Conservation (phyloP, 2,797 vertebrate genomes). For the Acrocephalus scirpaceus region DNA sequence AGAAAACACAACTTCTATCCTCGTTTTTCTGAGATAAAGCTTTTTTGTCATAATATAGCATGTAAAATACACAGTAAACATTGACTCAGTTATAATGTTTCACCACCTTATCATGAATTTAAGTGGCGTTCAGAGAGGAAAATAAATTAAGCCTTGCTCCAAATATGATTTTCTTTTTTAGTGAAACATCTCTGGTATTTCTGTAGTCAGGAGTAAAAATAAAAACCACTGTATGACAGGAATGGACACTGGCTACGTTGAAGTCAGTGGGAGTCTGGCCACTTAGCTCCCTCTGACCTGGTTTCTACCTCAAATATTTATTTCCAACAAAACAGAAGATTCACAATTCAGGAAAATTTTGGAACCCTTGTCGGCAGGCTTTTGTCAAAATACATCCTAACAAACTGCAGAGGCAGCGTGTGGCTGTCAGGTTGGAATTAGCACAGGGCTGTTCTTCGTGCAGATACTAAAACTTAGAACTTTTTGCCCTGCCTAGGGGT, state of each 20-base stretch:
- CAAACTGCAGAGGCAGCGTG: background rate
- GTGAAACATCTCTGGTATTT: background rate
- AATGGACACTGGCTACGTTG: background rate
- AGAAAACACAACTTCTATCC: background rate
- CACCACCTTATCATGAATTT: background rate
- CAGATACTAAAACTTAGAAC: fast-evolving
- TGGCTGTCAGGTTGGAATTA: background rate
- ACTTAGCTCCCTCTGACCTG: background rate
- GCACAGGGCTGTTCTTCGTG: background rate
- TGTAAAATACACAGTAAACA: background rate
- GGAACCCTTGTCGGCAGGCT: background rate
- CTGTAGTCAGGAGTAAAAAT: background rate
- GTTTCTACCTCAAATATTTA: slow-evolving; percentile 38
- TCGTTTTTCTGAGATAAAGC: background rate
- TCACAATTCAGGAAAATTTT: slow-evolving; percentile 32
- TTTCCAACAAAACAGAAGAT: background rate
- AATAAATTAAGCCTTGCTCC: background rate
- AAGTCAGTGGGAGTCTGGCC: background rate
- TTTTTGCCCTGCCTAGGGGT: background rate
- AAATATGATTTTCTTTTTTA: background rate
- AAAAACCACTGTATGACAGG: background rate
- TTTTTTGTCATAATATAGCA: background rate
- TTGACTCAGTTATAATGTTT: background rate
- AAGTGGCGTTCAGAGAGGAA: background rate
- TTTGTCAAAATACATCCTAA: background rate